phyloP scores from a whole-genome alignment of 2,888 invertebrate species.

The Tricholauxania praeusta region DNA sequence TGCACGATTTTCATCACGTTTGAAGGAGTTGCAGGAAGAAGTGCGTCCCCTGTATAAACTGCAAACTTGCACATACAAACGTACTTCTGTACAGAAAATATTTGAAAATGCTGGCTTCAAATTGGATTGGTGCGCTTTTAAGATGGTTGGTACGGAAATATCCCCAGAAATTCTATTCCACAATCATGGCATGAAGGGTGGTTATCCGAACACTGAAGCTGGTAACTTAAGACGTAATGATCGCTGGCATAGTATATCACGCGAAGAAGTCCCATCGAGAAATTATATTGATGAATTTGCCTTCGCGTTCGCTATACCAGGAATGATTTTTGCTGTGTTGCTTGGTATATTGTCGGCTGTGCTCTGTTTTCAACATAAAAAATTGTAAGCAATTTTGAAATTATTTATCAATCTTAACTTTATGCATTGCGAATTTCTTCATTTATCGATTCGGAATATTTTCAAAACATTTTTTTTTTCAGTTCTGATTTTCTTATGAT shows the following conservation, averaged over 20 bases:
- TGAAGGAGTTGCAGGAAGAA: slow-evolving; percentile 75
- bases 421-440: not conserved
- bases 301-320: slow-evolving; percentile 78
- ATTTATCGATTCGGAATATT: not conserved
- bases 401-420: not conserved
- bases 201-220: slow-evolving; percentile 57
- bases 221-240: slow-evolving; percentile 64
- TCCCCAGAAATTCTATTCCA: slow-evolving; percentile 65
- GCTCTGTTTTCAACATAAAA: slow-evolving; percentile 81
- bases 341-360: slow-evolving; percentile 77
- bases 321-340: slow-evolving; percentile 75
- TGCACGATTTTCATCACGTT: slow-evolving; percentile 75
- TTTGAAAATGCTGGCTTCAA: slow-evolving; percentile 84
- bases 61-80: slow-evolving; percentile 85
- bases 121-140: slow-evolving; percentile 91
- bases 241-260: slow-evolving; percentile 75
- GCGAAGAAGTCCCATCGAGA: slow-evolving; percentile 74
- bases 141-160: slow-evolving; percentile 74
- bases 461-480: slow-evolving; percentile 16
- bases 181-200: slow-evolving; percentile 55
- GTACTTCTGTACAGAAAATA: slow-evolving; percentile 85
- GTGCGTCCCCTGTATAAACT: slow-evolving; percentile 84
- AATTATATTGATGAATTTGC: slow-evolving; percentile 79
- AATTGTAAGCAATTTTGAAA: slow-evolving; percentile 74
- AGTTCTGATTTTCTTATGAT: slow-evolving; percentile 23